These are phyloP conservation scores for Gymnoscelis rufifasciata DNA, from an alignment of 2,888 invertebrate species.

Conservation along the genomic window DNA sequence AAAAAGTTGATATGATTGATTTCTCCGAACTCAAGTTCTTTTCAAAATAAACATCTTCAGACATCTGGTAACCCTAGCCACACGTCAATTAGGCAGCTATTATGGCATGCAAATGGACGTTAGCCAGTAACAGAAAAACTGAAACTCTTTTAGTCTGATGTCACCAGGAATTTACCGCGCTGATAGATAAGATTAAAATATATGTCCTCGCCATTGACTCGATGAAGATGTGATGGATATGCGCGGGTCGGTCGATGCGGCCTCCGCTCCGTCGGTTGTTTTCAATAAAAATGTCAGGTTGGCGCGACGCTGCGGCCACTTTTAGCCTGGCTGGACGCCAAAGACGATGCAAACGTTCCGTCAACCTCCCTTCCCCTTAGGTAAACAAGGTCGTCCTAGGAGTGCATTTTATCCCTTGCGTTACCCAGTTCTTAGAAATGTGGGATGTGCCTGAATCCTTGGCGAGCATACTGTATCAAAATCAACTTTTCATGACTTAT, in stretches of 20 bases:
- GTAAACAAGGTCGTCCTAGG: slow-evolving; percentile 62
- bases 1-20: too few species aligned
- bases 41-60: too few species aligned
- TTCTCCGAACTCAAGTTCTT: too few species aligned
- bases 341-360: slow-evolving; percentile 64
- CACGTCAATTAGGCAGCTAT: too few species aligned
- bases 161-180: slow-evolving; percentile 48
- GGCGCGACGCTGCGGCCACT: slow-evolving; percentile 65
- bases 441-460: too few species aligned
- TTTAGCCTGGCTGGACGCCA: slow-evolving; percentile 72
- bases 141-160: slow-evolving; percentile 36
- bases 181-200: slow-evolving; percentile 61
- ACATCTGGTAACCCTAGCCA: too few species aligned
- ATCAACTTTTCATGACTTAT: too few species aligned
- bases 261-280: slow-evolving; percentile 66
- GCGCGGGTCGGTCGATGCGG: slow-evolving; percentile 57
- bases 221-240: slow-evolving; percentile 67
- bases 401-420: slow-evolving; percentile 39
- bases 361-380: slow-evolving; percentile 41
- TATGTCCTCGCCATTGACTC: slow-evolving; percentile 78
- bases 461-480: too few species aligned
- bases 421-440: slow-evolving; percentile 20
- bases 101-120: slow-evolving; percentile 42
- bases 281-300: slow-evolving; percentile 75
- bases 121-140: slow-evolving; percentile 43